phyloP scores from a whole-genome alignment of 2,113 vertebrate genomes.

The Onychorhynchus coronatus region DNA sequence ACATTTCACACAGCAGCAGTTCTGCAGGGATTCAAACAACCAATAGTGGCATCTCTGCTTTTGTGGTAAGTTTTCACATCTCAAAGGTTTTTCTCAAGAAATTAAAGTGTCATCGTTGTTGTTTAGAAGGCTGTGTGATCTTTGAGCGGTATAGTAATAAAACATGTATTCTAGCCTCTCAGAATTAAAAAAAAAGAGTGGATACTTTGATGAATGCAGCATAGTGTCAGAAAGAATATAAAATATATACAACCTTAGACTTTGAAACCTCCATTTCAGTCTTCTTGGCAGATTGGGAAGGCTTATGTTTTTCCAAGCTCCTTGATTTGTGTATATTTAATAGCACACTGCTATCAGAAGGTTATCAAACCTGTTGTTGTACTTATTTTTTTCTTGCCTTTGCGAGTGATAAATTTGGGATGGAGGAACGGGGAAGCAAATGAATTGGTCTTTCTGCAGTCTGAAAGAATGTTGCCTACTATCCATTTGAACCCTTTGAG shows the following conservation, averaged over 20 bases:
- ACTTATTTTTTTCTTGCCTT: neutral
- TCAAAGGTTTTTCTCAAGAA: neutral
- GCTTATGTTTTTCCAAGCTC: neutral
- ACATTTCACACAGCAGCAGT: neutral
- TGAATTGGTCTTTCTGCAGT: neutral
- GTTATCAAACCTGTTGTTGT: neutral
- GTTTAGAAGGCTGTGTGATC: neutral
- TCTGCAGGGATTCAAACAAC: neutral
- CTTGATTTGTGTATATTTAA: slow-evolving; percentile 22
- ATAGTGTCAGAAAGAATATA: neutral
- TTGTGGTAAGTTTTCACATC: neutral
- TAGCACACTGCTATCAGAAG: neutral
- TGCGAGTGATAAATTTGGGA: neutral
- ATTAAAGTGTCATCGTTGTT: neutral
- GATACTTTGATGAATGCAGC: neutral
- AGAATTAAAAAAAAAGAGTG: neutral
- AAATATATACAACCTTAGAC: neutral
- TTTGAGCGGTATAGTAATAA: neutral
- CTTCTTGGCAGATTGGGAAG: neutral
- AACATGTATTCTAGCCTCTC: neutral
- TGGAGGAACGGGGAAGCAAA: neutral
- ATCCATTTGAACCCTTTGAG: neutral
- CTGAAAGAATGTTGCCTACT: neutral
- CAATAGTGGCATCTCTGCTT: neutral
- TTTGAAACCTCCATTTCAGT: slow-evolving; percentile 2